These are phyloP conservation scores for Sminthopsis crassicaudata DNA, from an alignment of 2,113 vertebrate species.

Conservation along the genomic window DNA sequence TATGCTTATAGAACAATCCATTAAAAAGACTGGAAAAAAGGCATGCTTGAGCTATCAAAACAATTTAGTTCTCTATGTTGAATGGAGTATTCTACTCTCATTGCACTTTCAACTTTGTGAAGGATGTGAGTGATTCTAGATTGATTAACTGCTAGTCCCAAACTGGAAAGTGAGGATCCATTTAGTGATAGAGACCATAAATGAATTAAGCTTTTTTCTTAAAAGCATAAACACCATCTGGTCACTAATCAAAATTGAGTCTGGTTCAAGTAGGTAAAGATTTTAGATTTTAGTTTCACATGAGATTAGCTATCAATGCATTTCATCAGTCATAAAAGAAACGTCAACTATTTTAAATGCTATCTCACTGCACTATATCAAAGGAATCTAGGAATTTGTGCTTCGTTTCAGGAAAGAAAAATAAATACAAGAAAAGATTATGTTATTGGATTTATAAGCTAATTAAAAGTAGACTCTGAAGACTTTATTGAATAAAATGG, in stretches of 20 bases:
- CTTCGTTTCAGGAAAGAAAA: neutral
- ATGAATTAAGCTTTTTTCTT: neutral
- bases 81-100: neutral
- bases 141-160: conserved; percentile 17
- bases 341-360: neutral
- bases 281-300: neutral
- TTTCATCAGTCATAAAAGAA: neutral
- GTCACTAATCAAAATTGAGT: neutral
- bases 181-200: neutral
- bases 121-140: neutral
- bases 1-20: neutral
- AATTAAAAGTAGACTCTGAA: conserved; percentile 30
- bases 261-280: neutral
- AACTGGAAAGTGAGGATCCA: neutral
- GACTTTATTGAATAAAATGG: neutral
- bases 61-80: conserved; percentile 7
- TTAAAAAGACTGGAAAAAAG: neutral
- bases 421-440: neutral
- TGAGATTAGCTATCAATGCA: neutral
- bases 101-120: conserved; percentile 13
- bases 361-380: conserved; percentile 14
- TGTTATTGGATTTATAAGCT: conserved; percentile 35
- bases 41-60: neutral
- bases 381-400: neutral
- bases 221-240: neutral